Evolutionary conservation across 1,140 invertebrate species (phyloP), one percentile per base, ranked within the genome.

Genomic region (Drosophila arizonae): DNA sequence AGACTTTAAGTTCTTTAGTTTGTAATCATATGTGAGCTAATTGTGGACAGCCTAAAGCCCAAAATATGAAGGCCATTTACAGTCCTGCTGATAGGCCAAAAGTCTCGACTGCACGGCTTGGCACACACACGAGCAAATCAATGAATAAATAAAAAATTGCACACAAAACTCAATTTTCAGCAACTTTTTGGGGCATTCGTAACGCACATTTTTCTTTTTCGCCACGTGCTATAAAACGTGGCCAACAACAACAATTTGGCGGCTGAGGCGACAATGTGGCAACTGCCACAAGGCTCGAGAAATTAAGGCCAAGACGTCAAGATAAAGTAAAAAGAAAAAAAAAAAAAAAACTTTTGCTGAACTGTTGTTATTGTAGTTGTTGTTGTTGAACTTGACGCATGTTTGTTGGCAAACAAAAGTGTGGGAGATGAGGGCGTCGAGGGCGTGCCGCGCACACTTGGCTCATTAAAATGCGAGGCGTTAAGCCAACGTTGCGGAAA

Each of bases 391-490:
- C 82, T 86, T 87, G 82, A 86, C 76, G 84, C 82, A 86, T 87
- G 84, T 87, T 87, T 86, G 82, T 86, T 87, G 82, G 82, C 81
- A 86, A 86, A 87, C 82, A 87, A 81, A 21, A 28, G 30, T 17
- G 46, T 13, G 24, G 24, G 10, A n/a, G 11, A 3, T 28, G 30
- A 10, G 15, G n/a, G 72, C 67, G 70, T 67, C n/a, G 30, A 10
- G 15, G n/a, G 68, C 67, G 70, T 64, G 65, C 69, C 73, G 66
- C 68, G 50, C 64, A 28, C 51, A 13, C 28, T 48, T 68, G 74
- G 69, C 84, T 88, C 84, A 88, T 88, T 88, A 89, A 88, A 88
- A 88, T 88, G 84, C 84, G 84, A 67, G 77, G 79, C 84, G 72
- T 57, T 79, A 81, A 81, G 79, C 77, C 84, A 39, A 39, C 13